Percentiles rank a stretch among this genome's conserved stretches.
Conservation (phyloP, 2,113 vertebrate genomes). For the Lota lota region DNA sequence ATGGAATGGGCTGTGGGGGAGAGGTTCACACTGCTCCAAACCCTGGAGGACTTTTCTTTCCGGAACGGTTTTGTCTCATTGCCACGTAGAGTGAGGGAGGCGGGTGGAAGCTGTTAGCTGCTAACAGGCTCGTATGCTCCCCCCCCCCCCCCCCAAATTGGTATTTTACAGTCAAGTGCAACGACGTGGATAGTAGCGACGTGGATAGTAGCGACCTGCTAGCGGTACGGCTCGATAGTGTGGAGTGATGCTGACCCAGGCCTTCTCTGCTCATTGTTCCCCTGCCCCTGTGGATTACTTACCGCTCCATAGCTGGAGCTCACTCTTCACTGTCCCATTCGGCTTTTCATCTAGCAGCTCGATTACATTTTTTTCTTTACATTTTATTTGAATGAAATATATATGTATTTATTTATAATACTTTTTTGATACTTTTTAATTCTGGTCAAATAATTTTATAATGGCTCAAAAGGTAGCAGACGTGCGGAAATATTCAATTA, state of each 20-base stretch:
- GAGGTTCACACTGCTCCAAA: conserved; percentile 24
- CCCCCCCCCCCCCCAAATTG: conserved; percentile 10
- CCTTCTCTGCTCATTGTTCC: conserved; percentile 31
- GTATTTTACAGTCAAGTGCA: conserved; percentile 38
- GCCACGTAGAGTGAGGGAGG: conserved; percentile 27
- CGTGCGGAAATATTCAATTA: too few relatives aligned
- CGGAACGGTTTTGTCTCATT: conserved; percentile 49
- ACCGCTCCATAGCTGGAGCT: not conserved
- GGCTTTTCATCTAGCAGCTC: too few relatives aligned
- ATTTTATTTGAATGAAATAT: too few relatives aligned
- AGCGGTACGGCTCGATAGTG: conserved; percentile 4
- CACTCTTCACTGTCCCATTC: too few relatives aligned
- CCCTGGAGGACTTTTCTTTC: conserved; percentile 25
- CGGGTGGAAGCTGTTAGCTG: conserved; percentile 28
- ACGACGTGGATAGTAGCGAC: not conserved
- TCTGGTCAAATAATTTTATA: too few relatives aligned
- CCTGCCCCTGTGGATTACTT: not conserved
- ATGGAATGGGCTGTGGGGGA: not conserved
- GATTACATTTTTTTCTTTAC: too few relatives aligned
- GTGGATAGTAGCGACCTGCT: conserved; percentile 4
- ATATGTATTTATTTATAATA: not conserved
- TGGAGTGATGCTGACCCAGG: conserved; percentile 1
- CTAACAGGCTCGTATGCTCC: conserved; percentile 32
- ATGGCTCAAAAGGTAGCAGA: too few relatives aligned
- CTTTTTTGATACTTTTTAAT: too few relatives aligned